Percentiles rank a stretch among this genome's conserved stretches.
Evolutionary conservation across 2,888 invertebrate species (phyloP).

Genomic region (Monoplex corrugatus): DNA sequence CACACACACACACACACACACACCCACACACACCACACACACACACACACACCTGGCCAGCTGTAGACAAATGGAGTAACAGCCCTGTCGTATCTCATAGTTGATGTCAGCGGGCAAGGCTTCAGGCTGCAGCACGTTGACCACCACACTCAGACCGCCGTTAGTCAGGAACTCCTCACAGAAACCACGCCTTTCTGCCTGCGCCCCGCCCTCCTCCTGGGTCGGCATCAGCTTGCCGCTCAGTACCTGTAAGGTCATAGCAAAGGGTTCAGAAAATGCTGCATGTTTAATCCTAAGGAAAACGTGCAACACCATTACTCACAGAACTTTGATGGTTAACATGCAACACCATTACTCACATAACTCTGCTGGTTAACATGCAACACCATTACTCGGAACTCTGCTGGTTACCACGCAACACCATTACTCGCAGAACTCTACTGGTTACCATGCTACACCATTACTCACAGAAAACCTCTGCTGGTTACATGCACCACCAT

Average conservation of each 20-base stretch:
- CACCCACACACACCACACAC: not conserved
- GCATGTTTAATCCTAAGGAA: no score
- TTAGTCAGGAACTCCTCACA: constrained; percentile 82
- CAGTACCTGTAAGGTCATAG: constrained; percentile 82
- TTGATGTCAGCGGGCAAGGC: constrained; percentile 81
- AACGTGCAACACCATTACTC: no score
- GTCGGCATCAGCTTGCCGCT: constrained; percentile 82
- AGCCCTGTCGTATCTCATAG: constrained; percentile 82
- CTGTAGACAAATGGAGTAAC: constrained; percentile 82
- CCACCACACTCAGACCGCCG: constrained; percentile 82
- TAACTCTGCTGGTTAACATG: no score
- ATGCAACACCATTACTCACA: no score
- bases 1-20: not conserved
- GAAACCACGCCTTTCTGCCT: constrained; percentile 76
- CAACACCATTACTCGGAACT: no score
- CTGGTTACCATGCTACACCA: no score
- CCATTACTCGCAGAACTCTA: no score
- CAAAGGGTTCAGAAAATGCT: no score
- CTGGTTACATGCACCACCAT: no score
- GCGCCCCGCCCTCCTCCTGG: constrained; percentile 75
- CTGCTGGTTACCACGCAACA: no score
- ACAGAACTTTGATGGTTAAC: no score
- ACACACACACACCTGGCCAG: constrained; percentile 76
- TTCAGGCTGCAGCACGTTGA: constrained; percentile 82
- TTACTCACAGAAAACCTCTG: no score